Evolutionary conservation across 2,888 invertebrate genomes (phyloP).

Genomic region (Lycia hirtaria): DNA sequence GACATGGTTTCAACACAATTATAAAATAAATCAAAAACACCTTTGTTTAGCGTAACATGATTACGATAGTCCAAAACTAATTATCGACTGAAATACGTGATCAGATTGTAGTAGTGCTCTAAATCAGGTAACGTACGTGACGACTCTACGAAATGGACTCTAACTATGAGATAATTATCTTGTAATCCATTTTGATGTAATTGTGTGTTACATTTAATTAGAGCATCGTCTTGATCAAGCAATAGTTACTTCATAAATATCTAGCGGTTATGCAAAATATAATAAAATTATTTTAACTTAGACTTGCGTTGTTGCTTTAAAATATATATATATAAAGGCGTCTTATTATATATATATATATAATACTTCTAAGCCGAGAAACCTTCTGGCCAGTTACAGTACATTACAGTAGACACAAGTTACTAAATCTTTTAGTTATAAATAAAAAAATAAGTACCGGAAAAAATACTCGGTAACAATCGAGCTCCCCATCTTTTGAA

Average conservation of each 20-base stretch:
- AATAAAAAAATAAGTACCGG: not conserved
- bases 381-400: not conserved
- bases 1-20: not conserved
- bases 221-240: not conserved
- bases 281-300: no score
- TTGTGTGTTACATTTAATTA: not conserved
- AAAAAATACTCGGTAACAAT: not conserved
- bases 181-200: not conserved
- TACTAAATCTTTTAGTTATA: not conserved
- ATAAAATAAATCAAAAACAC: conserved; percentile 9
- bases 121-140: conserved; percentile 31
- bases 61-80: conserved; percentile 29
- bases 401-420: no score
- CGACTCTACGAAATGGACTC: conserved; percentile 22
- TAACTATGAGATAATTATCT: conserved; percentile 6
- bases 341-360: no score
- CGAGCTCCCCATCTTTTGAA: not conserved
- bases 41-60: conserved; percentile 17
- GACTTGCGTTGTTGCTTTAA: no score
- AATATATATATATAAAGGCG: no score
- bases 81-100: conserved; percentile 39
- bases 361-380: no score
- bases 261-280: no score
- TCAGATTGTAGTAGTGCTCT: conserved; percentile 22
- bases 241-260: not conserved